Base-by-base conservation (phyloP, 1,140 invertebrate genomes). In the Camponotus pennsylvanicus region DNA sequence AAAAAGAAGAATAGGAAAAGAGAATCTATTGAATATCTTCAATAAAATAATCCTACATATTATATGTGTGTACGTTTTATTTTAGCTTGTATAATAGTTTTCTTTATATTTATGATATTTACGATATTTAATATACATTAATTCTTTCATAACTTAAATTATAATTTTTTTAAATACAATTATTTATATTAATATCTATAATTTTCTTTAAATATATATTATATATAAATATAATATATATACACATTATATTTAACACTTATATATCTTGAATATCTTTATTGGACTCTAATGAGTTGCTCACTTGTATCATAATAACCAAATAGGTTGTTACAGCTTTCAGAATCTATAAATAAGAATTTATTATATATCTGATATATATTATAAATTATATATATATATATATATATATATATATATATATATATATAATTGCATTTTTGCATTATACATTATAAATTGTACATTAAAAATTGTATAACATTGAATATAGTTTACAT, bases 261-360 rank as follows among this genome's bases (percentile, higher is more conserved):
- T 49, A 15, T 49, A 15, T 49, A 15, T 5, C 7, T 55, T 61
- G 1, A 45, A 61, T 61, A 9, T 32, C 2, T 21, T 15, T 37
- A 0, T 59, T 18, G 4, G n/a, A 11, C n/a, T 82, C 11, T 2
- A 55, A 6, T 0, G 21, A 2, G 6, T 89, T 52, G 3, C 55
- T 71, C 15, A 85, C 40, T 45, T 91, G 90, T 78, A 89, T 9
- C n/a, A 90, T 49, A 8, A 91, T 87, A 8, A 90, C 76, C 2
- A 86, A 2, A 3, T 90, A 86, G 2, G 80, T 88, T 0, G 61
- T 59, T 2, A 91, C 64, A 13, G n/a, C 32, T 32, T 34, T 69
- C 5, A 90, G 8, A 18, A 66, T 73, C 89, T 91, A 40, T 7
- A 86, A 61, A 45, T 13, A 63, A 18, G 0, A 9, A 15, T 5